Conservation (phyloP, 2,888 invertebrate species). For the Stenolophus ochropezus region DNA sequence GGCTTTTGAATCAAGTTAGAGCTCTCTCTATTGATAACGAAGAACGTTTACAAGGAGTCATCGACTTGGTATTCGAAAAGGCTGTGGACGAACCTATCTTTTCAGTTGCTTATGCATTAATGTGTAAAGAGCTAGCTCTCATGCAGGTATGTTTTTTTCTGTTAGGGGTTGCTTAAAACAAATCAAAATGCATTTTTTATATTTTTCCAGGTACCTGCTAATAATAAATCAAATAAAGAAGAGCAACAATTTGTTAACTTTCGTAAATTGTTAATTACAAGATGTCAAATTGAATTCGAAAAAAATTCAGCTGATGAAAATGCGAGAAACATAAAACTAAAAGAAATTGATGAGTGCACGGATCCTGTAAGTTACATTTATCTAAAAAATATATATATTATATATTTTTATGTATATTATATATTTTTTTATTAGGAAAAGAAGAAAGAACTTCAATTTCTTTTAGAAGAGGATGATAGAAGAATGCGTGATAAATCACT, state of each 20-base stretch:
- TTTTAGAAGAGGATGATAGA: conserved; percentile 85
- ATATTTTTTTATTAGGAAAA: conserved; percentile 73
- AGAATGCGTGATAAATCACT: conserved; percentile 88
- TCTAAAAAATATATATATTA: not conserved
- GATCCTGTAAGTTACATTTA: conserved; percentile 73
- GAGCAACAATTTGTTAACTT: conserved; percentile 77
- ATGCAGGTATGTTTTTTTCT: conserved; percentile 76
- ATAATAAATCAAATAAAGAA: conserved; percentile 61
- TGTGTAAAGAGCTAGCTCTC: conserved; percentile 84
- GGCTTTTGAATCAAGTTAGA: conserved; percentile 85
- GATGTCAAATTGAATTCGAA: conserved; percentile 94
- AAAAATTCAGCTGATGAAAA: conserved; percentile 85
- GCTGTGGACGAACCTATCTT: conserved; percentile 96
- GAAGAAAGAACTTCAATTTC: conserved; percentile 82
- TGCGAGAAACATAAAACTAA: conserved; percentile 73
- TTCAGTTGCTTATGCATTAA: conserved; percentile 91
- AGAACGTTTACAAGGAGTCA: conserved; percentile 87
- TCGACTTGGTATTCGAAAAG: conserved; percentile 94
- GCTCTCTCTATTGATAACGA: conserved; percentile 86
- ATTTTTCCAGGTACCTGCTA: conserved; percentile 50
- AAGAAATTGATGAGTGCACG: conserved; percentile 76
- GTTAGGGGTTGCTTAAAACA: not conserved
- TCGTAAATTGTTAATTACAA: conserved; percentile 84
- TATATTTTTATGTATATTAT: not conserved
- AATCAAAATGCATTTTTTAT: not conserved